phyloP scores from a whole-genome alignment of 2,113 vertebrate species.

The Phaetusa simplex region DNA sequence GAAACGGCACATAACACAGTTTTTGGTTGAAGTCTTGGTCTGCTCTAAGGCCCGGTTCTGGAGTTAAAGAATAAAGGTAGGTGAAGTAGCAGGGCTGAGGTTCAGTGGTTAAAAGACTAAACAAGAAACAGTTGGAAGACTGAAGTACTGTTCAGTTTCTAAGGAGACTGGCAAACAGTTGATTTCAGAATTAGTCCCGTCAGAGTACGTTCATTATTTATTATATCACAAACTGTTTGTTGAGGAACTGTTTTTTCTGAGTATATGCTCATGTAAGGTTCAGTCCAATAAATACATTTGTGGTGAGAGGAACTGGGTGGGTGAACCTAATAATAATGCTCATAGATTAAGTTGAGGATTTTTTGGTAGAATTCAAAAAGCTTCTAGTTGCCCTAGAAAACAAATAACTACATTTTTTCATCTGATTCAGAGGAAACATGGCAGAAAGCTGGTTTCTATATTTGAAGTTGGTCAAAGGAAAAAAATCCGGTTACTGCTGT shows the following conservation, averaged over 20 bases:
- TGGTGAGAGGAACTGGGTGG: background rate
- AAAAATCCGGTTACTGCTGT: background rate
- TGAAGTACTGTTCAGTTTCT: background rate
- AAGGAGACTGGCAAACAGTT: background rate
- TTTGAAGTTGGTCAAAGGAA: background rate
- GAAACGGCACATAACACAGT: background rate
- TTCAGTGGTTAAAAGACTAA: background rate
- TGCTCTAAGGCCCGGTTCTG: background rate
- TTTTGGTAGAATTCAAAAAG: background rate
- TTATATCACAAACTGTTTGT: background rate
- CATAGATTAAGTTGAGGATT: background rate
- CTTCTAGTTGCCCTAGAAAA: background rate
- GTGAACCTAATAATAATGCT: background rate
- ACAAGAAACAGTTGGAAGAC: background rate
- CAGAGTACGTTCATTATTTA: background rate
- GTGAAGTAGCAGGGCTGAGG: background rate
- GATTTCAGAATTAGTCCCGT: background rate
- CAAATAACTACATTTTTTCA: background rate
- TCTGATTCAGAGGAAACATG: background rate
- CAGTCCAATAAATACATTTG: background rate
- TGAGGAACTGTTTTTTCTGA: background rate
- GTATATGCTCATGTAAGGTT: background rate
- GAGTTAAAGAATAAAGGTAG: background rate
- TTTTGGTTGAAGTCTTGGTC: background rate
- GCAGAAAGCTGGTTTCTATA: background rate